A percentile compares a stretch with the other conserved stretches of the same genome.
These are phyloP conservation scores for Dasysyrphus albostriatus DNA, from an alignment of 2,888 invertebrate species.

Conservation along the genomic window DNA sequence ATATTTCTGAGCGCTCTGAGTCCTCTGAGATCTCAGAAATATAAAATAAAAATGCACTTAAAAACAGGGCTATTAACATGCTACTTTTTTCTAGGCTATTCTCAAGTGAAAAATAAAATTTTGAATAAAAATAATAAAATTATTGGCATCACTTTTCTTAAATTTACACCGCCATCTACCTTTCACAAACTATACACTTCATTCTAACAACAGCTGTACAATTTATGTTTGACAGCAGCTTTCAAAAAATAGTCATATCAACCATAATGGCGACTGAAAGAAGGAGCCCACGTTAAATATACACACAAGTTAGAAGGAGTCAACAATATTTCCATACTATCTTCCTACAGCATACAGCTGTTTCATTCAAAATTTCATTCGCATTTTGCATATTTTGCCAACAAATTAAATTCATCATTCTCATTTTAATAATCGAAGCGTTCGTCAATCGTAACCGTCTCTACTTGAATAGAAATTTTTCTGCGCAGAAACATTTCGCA, in stretches of 20 bases:
- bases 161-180: not conserved
- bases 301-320: not conserved
- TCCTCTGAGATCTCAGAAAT: too few species aligned
- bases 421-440: conserved; percentile 6
- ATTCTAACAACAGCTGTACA: conserved; percentile 1
- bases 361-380: not conserved
- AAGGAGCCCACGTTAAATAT: not conserved
- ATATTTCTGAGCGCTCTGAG: too few species aligned
- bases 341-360: not conserved
- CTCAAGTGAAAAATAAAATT: too few species aligned
- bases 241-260: conserved; percentile 2
- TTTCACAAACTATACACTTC: too few species aligned
- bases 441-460: conserved; percentile 2
- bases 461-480: not conserved
- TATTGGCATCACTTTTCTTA: not conserved
- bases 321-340: not conserved
- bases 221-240: not conserved
- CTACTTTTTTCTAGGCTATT: too few species aligned
- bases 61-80: too few species aligned
- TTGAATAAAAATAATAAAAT: too few species aligned
- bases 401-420: conserved; percentile 21
- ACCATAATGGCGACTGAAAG: not conserved
- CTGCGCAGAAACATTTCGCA: conserved; percentile 34
- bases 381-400: conserved; percentile 17
- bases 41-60: too few species aligned